Percentiles rank a stretch among this genome's conserved stretches.
phyloP scores from a whole-genome alignment of 2,113 vertebrate genomes.

The Perognathus longimembris region DNA sequence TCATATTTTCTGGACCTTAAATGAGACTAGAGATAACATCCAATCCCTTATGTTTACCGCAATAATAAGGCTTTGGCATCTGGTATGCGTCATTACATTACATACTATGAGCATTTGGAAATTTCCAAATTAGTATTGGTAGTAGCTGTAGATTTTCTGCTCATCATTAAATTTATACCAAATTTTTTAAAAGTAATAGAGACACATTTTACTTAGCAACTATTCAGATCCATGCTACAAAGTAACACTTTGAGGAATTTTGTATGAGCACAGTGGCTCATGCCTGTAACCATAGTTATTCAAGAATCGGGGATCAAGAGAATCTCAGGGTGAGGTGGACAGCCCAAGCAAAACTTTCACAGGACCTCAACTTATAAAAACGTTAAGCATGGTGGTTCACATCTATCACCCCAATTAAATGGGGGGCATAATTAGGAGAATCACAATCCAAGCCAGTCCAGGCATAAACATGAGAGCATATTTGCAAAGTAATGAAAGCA shows the following conservation, averaged over 20 bases:
- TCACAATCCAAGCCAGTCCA: no score
- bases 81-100: background rate
- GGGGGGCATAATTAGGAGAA: no score
- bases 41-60: background rate
- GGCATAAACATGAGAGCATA: no score
- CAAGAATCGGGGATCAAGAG: no score
- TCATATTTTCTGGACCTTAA: background rate
- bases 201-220: slow-evolving; percentile 45
- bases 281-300: no score
- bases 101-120: background rate
- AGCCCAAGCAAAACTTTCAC: no score
- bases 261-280: background rate
- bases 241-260: slow-evolving; percentile 1
- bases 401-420: no score
- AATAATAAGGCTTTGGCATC: slow-evolving; percentile 13
- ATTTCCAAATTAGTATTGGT: slow-evolving; percentile 20
- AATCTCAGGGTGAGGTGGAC: no score
- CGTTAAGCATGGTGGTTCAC: no score
- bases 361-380: no score
- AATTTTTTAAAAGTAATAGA: background rate
- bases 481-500: no score
- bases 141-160: slow-evolving; percentile 17
- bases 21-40: background rate
- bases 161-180: slow-evolving; percentile 58
- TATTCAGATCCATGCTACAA: background rate